These are phyloP conservation scores for Meta bourneti DNA, from an alignment of 2,888 invertebrate genomes.

Conservation along the genomic window DNA sequence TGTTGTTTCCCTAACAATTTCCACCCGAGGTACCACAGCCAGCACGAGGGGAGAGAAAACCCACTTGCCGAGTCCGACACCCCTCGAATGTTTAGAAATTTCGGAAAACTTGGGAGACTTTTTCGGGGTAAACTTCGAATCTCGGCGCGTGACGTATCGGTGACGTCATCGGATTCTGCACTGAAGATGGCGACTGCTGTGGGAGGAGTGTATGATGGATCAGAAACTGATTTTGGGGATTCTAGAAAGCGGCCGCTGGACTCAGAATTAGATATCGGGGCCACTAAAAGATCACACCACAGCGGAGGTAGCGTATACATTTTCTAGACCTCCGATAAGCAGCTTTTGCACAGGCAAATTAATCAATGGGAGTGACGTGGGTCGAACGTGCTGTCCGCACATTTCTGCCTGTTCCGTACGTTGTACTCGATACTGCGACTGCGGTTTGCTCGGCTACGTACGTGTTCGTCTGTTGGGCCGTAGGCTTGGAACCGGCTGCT, in stretches of 20 bases:
- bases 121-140: not conserved
- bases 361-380: constrained; percentile 77
- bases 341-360: constrained; percentile 63
- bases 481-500: constrained; percentile 71
- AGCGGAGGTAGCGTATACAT: constrained; percentile 74
- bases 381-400: constrained; percentile 69
- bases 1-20: not conserved
- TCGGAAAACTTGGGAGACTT: not conserved
- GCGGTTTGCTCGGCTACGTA: constrained; percentile 74
- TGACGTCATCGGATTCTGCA: constrained; percentile 72
- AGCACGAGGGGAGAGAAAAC: not conserved
- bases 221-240: constrained; percentile 62
- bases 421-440: constrained; percentile 72
- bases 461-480: constrained; percentile 71
- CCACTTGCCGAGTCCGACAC: not conserved
- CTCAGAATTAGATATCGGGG: constrained; percentile 67
- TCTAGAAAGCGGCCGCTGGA: constrained; percentile 77
- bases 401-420: constrained; percentile 68
- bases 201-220: constrained; percentile 63
- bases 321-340: constrained; percentile 71
- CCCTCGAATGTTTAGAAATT: not conserved
- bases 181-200: constrained; percentile 75
- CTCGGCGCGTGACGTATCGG: not conserved
- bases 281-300: constrained; percentile 71
- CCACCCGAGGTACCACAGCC: not conserved